Evolutionary conservation across 2,113 vertebrate genomes (phyloP), one percentile per base, ranked within the genome.

Genomic region (Misgurnus anguillicaudatus): DNA sequence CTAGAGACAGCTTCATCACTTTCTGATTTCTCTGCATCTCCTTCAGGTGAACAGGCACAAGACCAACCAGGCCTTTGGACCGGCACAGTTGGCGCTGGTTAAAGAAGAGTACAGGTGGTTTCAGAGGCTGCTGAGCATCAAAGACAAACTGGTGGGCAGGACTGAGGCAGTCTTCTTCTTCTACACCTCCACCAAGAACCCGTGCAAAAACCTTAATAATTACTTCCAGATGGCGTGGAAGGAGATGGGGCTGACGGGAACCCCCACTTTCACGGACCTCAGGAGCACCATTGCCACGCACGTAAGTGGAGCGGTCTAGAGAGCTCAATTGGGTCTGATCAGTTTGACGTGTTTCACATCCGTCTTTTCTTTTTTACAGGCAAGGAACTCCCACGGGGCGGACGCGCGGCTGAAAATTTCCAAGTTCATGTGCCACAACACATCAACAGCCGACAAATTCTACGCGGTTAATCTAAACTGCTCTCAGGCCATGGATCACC

Each of bases 31-130:
- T 24, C 24, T 24, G 24, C 24, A 24, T 24, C 24, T 24, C 24
- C 24, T 24, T 24, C 24, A 24, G 24, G 24, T 24, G 24, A 24
- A 24, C 24, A 60, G 13, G 21, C 57, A 60, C 21, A n/a, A 5
- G 2, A 31, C 8, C 13, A 16, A 24, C 24, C 24, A 24, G 24
- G 24, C 24, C 24, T 24, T 24, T 24, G 24, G 24, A 24, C 24
- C 24, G 1, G 63, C 63, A 13, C 21, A 36, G 21, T 19, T 65
- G 13, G 13, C 16, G 19, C 63, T 65, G 17, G 36, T 31, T 9
- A 24, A 7, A 31, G 63, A 65, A 21, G 63, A 65, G 63, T 65
- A 36, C 21, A 14, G 63, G 14, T 65, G 63, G 62, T 24, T 65
- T 24, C 19, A 1, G 2, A 19, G 16, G 19, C 31, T 14, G 16